A percentile compares a stretch with the other conserved stretches of the same genome.
Evolutionary conservation across 2,113 vertebrate species (phyloP).

Genomic region (Phyllopteryx taeniolatus): DNA sequence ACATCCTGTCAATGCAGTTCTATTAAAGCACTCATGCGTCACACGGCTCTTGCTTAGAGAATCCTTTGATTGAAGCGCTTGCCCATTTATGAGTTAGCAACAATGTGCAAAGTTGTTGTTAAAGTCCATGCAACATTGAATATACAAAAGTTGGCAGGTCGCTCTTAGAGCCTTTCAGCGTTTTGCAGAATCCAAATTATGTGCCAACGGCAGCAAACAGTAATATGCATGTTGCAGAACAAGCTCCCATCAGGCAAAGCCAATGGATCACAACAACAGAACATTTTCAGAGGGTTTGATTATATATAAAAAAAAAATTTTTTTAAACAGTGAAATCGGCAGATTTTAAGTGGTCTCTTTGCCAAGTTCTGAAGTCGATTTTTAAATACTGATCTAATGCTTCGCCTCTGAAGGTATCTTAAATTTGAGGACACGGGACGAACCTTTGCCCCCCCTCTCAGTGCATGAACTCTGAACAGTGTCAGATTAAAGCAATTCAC

Average conservation of each 20-base stretch:
- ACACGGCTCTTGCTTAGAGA: conserved; percentile 4
- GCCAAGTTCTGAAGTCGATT: not conserved
- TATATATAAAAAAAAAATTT: not conserved
- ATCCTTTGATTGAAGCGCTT: conserved; percentile 22
- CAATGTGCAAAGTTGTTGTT: not conserved
- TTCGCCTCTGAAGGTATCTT: conserved; percentile 25
- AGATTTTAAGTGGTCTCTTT: not conserved
- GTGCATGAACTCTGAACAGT: conserved; percentile 28
- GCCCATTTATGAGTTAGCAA: conserved; percentile 3
- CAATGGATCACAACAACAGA: not conserved
- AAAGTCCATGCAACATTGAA: not conserved
- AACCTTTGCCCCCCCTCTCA: conserved; percentile 6
- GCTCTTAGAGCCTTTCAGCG: not conserved
- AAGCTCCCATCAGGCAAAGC: not conserved
- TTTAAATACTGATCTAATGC: conserved; percentile 27
- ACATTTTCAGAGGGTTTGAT: not conserved
- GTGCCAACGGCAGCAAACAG: not conserved
- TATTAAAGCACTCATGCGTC: conserved; percentile 35
- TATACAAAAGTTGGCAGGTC: conserved; percentile 7
- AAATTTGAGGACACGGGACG: conserved; percentile 32
- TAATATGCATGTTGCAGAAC: not conserved
- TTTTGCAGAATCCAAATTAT: not conserved
- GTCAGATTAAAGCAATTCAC: conserved; percentile 47
- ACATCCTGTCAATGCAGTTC: conserved; percentile 27
- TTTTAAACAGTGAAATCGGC: not conserved